Evolutionary conservation across 2,888 invertebrate genomes (phyloP).

Genomic region (Drosophila neotestacea): DNA sequence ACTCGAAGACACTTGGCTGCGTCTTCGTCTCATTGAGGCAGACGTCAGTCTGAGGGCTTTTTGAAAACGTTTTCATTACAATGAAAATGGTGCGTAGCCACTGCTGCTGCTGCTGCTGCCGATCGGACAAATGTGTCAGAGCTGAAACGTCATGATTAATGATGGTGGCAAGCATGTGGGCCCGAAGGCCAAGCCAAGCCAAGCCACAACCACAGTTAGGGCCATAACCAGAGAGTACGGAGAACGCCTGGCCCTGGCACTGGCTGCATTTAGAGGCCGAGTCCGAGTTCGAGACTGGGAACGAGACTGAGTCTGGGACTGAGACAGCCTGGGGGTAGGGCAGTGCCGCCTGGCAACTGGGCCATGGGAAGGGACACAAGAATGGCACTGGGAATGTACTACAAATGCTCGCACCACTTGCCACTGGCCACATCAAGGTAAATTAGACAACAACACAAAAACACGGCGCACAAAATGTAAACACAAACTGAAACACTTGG

Average conservation of each 20-base stretch:
- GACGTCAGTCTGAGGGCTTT: constrained; percentile 60
- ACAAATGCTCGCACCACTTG: constrained; percentile 18
- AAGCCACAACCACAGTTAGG: constrained; percentile 25
- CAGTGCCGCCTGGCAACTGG: constrained; percentile 51
- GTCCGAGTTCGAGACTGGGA: constrained; percentile 32
- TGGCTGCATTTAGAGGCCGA: constrained; percentile 49
- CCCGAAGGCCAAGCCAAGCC: constrained; percentile 60
- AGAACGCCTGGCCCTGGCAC: constrained; percentile 63
- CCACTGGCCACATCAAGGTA: constrained; percentile 73
- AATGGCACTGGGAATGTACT: constrained; percentile 36
- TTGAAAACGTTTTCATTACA: constrained; percentile 76
- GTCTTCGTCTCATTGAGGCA: constrained; percentile 35
- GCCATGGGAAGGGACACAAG: constrained; percentile 61
- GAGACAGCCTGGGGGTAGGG: constrained; percentile 66
- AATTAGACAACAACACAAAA: constrained; percentile 71
- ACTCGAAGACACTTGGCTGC: constrained; percentile 20
- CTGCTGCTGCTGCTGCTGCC: constrained; percentile 69
- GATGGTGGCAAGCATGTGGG: constrained; percentile 83
- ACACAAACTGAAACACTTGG: constrained; percentile 66
- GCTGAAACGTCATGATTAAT: constrained; percentile 85
- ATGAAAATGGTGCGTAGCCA: constrained; percentile 63
- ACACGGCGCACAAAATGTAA: constrained; percentile 65
- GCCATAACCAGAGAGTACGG: constrained; percentile 26
- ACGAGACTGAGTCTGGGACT: constrained; percentile 28
- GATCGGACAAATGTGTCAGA: constrained; percentile 84